A percentile compares a stretch with the other conserved stretches of the same genome.
Conservation (phyloP, 2,113 vertebrate species). For the Cercocebus atys region DNA sequence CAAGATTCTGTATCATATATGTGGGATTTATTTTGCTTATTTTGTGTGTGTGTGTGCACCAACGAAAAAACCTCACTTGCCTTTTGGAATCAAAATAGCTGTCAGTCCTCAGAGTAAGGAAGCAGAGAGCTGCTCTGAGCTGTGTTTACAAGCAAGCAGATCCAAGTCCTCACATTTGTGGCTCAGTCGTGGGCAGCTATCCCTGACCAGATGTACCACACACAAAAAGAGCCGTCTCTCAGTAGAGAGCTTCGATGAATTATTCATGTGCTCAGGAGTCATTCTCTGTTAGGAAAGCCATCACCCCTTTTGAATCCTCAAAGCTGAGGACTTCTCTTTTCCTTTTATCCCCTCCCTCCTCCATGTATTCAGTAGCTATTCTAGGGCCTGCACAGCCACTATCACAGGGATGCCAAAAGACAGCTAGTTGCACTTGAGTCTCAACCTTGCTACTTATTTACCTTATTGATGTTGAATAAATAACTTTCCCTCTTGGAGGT, state of each 20-base stretch:
- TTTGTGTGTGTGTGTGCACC: not conserved
- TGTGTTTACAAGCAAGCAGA: not conserved
- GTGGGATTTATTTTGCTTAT: not conserved
- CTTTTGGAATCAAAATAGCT: slow-evolving; percentile 70
- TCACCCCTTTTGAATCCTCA: slow-evolving; percentile 21
- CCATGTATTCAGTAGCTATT: not conserved
- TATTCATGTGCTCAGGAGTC: slow-evolving; percentile 77
- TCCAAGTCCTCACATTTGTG: slow-evolving; percentile 39
- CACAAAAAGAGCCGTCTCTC: slow-evolving; percentile 64
- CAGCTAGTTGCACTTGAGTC: not conserved
- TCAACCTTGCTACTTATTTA: not conserved
- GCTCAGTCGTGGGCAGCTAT: slow-evolving; percentile 59
- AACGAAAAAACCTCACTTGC: not conserved
- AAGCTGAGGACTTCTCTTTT: not conserved
- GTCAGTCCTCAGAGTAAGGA: slow-evolving; percentile 43
- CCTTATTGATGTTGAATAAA: not conserved
- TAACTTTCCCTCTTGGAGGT: not conserved
- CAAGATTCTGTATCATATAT: not conserved
- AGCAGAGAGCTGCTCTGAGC: slow-evolving; percentile 41
- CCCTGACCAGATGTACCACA: slow-evolving; percentile 63
- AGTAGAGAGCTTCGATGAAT: slow-evolving; percentile 69
- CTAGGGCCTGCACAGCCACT: not conserved
- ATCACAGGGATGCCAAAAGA: not conserved
- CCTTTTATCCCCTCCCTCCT: not conserved
- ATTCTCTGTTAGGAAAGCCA: not conserved